Evolutionary conservation across 2,113 vertebrate species (phyloP).

Genomic region (Elgaria multicarinata): DNA sequence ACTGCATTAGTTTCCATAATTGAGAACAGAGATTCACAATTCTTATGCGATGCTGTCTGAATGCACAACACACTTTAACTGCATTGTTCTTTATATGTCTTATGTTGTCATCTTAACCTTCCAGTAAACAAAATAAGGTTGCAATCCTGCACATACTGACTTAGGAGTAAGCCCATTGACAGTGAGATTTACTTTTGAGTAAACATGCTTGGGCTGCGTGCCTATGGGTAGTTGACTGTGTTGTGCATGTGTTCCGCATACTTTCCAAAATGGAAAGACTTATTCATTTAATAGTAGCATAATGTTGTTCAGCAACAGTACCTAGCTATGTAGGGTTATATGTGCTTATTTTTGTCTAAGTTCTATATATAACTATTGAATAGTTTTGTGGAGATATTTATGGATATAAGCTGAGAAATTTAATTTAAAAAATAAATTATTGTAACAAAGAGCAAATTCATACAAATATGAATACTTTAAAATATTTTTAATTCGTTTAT

Average conservation of each 20-base stretch:
- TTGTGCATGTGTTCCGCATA: too few species aligned
- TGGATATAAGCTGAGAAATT: not conserved
- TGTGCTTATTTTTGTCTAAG: not conserved
- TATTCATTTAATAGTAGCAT: conserved; percentile 25
- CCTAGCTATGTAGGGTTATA: conserved; percentile 18
- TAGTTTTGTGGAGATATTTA: not conserved
- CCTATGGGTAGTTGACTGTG: too few species aligned
- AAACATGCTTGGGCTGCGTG: not conserved
- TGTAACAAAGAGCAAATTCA: conserved; percentile 21
- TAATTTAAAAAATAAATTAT: conserved; percentile 22
- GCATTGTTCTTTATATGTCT: not conserved
- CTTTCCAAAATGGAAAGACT: conserved; percentile 1
- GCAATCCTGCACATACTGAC: not conserved
- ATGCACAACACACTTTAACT: not conserved
- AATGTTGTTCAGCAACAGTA: conserved; percentile 28
- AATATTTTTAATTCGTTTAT: not conserved
- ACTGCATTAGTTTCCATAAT: not conserved
- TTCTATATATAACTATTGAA: not conserved
- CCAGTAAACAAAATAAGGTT: not conserved
- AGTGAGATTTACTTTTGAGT: not conserved
- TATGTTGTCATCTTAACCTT: not conserved
- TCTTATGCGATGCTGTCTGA: not conserved
- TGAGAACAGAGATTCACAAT: not conserved
- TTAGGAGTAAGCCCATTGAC: not conserved
- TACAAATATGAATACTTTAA: not conserved